Conservation (phyloP, 1,140 invertebrate species). For the Magallana angulata region DNA sequence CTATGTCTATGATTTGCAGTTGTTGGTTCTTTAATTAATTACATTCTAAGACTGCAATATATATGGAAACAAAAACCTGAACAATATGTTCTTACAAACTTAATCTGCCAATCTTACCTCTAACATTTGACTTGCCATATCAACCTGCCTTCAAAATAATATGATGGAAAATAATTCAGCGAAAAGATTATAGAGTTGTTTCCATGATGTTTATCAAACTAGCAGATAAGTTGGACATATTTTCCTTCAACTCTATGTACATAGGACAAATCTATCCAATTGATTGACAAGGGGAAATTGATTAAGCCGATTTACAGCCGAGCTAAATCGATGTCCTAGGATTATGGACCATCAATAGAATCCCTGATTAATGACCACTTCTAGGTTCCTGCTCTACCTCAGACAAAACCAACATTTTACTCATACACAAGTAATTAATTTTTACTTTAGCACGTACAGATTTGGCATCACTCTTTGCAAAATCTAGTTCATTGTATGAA, state of each 20-base stretch:
- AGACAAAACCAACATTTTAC: too few species aligned
- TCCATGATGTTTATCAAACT: background rate
- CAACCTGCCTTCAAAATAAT: constrained; percentile 10
- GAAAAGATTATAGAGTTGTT: constrained; percentile 13
- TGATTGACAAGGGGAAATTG: constrained; percentile 35
- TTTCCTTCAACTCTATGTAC: constrained; percentile 31
- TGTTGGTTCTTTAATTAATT: too few species aligned
- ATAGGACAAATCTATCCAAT: constrained; percentile 24
- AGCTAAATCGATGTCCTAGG: constrained; percentile 2
- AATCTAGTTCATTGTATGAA: too few species aligned
- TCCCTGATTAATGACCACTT: background rate
- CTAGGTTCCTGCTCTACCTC: background rate
- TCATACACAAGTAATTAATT: too few species aligned
- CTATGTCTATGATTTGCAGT: too few species aligned
- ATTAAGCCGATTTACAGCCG: constrained; percentile 1
- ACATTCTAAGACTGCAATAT: too few species aligned
- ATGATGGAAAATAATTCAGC: constrained; percentile 3
- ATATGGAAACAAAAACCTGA: too few species aligned
- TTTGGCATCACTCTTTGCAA: too few species aligned
- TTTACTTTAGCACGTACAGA: too few species aligned
- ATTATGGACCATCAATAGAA: background rate
- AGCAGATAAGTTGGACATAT: constrained; percentile 26
- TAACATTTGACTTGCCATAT: background rate
- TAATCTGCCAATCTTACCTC: too few species aligned
- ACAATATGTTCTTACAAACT: too few species aligned